Base-by-base conservation (phyloP, 2,113 vertebrate genomes). In the Hippotragus niger region DNA sequence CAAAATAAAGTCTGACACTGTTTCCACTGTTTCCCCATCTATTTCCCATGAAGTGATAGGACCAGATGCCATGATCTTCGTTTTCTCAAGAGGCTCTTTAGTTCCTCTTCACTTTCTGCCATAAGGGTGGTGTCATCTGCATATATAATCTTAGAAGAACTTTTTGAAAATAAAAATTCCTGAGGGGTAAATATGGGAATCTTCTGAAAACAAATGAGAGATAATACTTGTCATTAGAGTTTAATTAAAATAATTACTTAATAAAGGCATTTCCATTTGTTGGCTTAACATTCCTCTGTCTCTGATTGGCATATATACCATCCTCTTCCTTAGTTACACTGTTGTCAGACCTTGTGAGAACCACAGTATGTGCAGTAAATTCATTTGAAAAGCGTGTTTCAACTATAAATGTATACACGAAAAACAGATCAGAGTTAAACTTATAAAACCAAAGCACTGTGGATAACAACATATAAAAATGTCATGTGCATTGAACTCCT, bases 141-240 rank as follows among this genome's bases (percentile, higher is more conserved):
- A 53, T 53, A 25, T 64, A 21, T 64, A 67, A 84, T 31, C 6
- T 45, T 50, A 50, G 36, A 7, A 23, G 29, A 60, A 29, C 43
- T 95, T 89, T 92, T 21, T 89, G 64, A 94, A 95, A 92, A 33
- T 47, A 64, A 88, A 96, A 89, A 47, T 31, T 36, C 31, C 14
- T 91, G 19, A 78, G 12, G 12, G 52, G 89, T 64, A 76, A 88
- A 33, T 52, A 62, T 31, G 10, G 25, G 78, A 12, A 17, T 71
- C 2, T 80, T 55, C 11, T 36, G 19, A 74, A 97, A 74, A 91
- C 7, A 57, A 36, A 33, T 52, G 15, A 23, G 6, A 45, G 11
- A 0, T 67, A 67, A 27, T 52, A 83, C 21, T 12, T 52, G 14
- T 60, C 55, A 55, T 78, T 58, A 67, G 40, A n/a, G 19, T 78